Base-by-base conservation (phyloP, 37 sponge, comb jelly and placozoan species). In the Chondrilla cf. caribensis region DNA sequence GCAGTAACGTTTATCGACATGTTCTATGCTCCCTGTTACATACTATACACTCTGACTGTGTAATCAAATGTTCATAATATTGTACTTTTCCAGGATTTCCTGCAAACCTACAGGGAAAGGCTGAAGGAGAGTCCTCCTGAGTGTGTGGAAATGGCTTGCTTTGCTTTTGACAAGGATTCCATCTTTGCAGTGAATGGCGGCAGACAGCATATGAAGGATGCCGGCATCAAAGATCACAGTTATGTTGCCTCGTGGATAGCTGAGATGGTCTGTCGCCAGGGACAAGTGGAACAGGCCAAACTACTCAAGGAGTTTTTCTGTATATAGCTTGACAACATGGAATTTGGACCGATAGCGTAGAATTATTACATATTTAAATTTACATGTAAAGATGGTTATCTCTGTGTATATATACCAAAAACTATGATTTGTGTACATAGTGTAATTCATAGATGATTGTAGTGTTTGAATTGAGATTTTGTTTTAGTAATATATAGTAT, bases 191-290 rank as follows among this genome's bases (percentile, higher is more conserved):
- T 3, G 29, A 32, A 47, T n/a, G 79, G 44, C 15, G 58, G 58
- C 26, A 36, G 58, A 31, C 21, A 82, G 68, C 26, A 36, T 0
- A 73, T 89, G 40, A 73, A 76, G 51, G 67, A 81, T 37, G 89
- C 58, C 1, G 79, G 82, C 0, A 77, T 89, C 42, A 37, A 62
- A 58, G 64, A 57, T 25, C 64, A 54, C 24, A 8, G 31, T 3
- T 84, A 84, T 84, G 85, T 89, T 81, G 89, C 68, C 68, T 31
- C 26, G 3, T 67, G 68, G 68, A 67, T 33, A n/a, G 17, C 17
- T 0, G 68, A 67, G 4, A 28, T 33, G 35, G 35, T 67, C 33
- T 17, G 35, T 26, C 68, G 68, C 32, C 35, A 33, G 33, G 68
- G 68, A 31, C 68, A 33, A 33, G 35, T 33, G 68, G 15, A 28